Evolutionary conservation across 30 jellyfish, hydroid and myxozoan species (phyloP).

Genomic region (Hydractinia echinata): DNA sequence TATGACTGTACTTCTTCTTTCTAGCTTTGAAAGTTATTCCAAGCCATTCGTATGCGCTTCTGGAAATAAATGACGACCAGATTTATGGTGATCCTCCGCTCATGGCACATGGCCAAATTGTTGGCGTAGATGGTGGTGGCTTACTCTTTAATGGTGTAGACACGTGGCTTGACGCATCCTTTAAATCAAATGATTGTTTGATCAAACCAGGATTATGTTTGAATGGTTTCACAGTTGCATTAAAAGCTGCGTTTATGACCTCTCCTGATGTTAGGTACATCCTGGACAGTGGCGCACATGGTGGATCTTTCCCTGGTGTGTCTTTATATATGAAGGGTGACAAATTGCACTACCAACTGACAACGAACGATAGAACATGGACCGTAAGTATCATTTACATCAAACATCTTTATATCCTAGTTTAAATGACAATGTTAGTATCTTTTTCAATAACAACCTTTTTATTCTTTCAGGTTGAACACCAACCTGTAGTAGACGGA

Average conservation of each 20-base stretch:
- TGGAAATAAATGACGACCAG: slow-evolving; percentile 55
- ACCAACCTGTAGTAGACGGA: slow-evolving; percentile 29
- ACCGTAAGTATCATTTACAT: slow-evolving; percentile 40
- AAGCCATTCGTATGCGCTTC: slow-evolving; percentile 93
- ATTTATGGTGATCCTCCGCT: slow-evolving; percentile 87
- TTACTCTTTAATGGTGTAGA: slow-evolving; percentile 71
- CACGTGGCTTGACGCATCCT: slow-evolving; percentile 78
- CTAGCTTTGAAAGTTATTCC: slow-evolving; percentile 84
- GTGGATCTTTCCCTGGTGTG: slow-evolving; percentile 97
- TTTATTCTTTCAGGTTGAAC: slow-evolving; percentile 52
- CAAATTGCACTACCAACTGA: slow-evolving; percentile 82
- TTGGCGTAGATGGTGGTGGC: slow-evolving; percentile 69
- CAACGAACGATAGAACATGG: slow-evolving; percentile 90
- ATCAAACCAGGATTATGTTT: slow-evolving; percentile 73
- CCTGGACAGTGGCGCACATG: slow-evolving; percentile 97
- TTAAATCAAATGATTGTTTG: slow-evolving; percentile 71
- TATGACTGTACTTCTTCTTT: too few relatives aligned
- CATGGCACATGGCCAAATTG: slow-evolving; percentile 56
- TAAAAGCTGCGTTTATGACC: slow-evolving; percentile 53
- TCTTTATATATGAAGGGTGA: slow-evolving; percentile 81
- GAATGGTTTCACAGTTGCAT: slow-evolving; percentile 89
- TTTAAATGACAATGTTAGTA: too few relatives aligned
- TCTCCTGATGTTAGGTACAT: slow-evolving; percentile 75
- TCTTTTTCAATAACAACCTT: not conserved
- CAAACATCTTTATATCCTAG: not conserved